Evolutionary conservation across 2,797 vertebrate species (phyloP).

Genomic region (Hybognathus amarus): DNA sequence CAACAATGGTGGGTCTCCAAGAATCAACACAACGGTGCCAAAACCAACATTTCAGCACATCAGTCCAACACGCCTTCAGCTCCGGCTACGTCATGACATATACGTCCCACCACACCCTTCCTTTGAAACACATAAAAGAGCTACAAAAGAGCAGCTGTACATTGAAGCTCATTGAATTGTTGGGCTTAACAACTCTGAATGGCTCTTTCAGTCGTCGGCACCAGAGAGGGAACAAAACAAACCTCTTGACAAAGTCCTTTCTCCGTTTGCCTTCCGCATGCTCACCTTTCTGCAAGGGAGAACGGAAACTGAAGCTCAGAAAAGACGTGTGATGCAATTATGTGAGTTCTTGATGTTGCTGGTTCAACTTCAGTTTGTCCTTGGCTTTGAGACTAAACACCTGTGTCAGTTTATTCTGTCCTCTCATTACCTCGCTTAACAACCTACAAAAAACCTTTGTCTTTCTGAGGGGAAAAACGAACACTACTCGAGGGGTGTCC

Average conservation of each 20-base stretch:
- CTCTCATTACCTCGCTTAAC: conserved; percentile 71
- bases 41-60: conserved; percentile 56
- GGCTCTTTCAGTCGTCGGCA: conserved; percentile 45
- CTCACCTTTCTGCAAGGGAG: conserved; percentile 61
- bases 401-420: conserved; percentile 74
- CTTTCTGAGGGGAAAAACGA: conserved; percentile 34
- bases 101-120: conserved; percentile 65
- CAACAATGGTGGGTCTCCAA: conserved; percentile 57
- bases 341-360: conserved; percentile 66
- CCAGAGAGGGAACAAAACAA: conserved; percentile 58
- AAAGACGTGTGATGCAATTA: conserved; percentile 69
- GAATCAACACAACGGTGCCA: conserved; percentile 40
- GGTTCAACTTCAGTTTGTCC: conserved; percentile 75
- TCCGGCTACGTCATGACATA: conserved; percentile 60
- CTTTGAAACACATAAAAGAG: conserved; percentile 54
- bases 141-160: conserved; percentile 75
- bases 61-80: conserved; percentile 44
- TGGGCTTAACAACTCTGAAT: conserved; percentile 56
- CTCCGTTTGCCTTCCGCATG: conserved; percentile 51
- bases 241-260: conserved; percentile 52
- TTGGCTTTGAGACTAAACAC: conserved; percentile 69
- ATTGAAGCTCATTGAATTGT: conserved; percentile 48
- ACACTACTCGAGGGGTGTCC: conserved; percentile 26
- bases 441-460: conserved; percentile 61
- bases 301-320: conserved; percentile 64